Evolutionary conservation across 2,113 vertebrate genomes (phyloP), one percentile per base, ranked within the genome.

Genomic region (Corvus moneduloides): DNA sequence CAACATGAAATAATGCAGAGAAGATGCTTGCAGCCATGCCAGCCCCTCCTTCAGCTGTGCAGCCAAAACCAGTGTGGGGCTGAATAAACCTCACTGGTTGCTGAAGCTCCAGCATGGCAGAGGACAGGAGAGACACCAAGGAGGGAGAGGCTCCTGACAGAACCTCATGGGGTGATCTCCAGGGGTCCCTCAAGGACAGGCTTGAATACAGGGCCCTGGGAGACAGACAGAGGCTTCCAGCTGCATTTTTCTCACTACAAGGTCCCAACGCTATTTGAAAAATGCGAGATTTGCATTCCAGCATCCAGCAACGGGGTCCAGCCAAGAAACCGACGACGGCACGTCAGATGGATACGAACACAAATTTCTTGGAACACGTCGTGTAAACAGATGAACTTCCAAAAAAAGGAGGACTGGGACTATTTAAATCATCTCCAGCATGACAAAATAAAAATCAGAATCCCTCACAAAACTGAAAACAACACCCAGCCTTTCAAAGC

Each of bases 221-320:
- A 79, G 14, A 21, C 32, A 87, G 88, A 43, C 39, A 67, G 77
- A 80, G 33, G 28, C n/a, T 67, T 43, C 61, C 90, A 43, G 52
- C 48, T 86, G 55, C 48, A 9, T 67, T 90, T 77, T 93, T 91
- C 87, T 94, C 82, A 52, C 85, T 80, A 67, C 4, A 5, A 86
- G 84, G 92, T 84, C 87, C 33, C 59, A 88, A 16, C 0, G 8
- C 68, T 96, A 96, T 95, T 96, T 86, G 79, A 96, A 95, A 93
- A 93, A 96, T 95, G 93, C 2, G 2, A 67, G 59, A 73, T 90
- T 81, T 95, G 73, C 94, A 96, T 96, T 97, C 94, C 90, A 92
- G 39, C 61, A 64, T 75, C 35, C 83, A 96, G 86, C 35, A 1
- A 61, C 4, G 0, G n/a, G 17, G 27, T 17, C 76, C 66, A 48